Conservation (phyloP, 2,113 vertebrate species). For the Pangasianodon hypophthalmus region DNA sequence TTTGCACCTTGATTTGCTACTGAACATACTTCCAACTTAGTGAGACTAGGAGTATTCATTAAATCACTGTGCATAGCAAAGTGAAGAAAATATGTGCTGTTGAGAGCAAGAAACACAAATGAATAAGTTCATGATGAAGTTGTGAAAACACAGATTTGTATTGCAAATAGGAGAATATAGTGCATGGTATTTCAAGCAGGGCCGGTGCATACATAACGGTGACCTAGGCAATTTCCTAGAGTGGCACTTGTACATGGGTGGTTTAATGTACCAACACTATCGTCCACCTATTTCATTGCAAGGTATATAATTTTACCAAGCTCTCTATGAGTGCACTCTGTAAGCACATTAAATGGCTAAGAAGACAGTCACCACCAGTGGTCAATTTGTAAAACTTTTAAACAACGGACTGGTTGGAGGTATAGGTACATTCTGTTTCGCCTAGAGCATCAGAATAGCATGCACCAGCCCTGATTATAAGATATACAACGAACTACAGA, state of each 20-base stretch:
- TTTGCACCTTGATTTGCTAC: slow-evolving; percentile 25
- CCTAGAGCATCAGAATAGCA: slow-evolving; percentile 7
- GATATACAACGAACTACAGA: slow-evolving; percentile 66
- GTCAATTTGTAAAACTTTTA: background rate
- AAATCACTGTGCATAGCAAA: slow-evolving; percentile 24
- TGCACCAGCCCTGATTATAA: slow-evolving; percentile 14
- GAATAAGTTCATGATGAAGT: background rate
- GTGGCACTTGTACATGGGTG: background rate
- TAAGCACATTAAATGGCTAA: background rate
- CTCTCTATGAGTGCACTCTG: background rate
- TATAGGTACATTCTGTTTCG: slow-evolving; percentile 8
- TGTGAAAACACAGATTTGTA: slow-evolving; percentile 49
- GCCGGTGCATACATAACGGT: slow-evolving; percentile 65
- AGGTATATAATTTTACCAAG: background rate
- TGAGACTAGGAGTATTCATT: background rate
- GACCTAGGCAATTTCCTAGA: slow-evolving; percentile 2
- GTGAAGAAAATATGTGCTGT: background rate
- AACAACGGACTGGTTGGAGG: background rate
- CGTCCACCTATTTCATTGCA: background rate
- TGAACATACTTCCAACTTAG: slow-evolving; percentile 4
- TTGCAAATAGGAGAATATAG: slow-evolving; percentile 48
- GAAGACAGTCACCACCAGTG: background rate
- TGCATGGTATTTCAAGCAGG: slow-evolving; percentile 59
- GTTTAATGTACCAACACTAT: background rate
- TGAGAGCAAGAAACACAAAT: slow-evolving; percentile 3